phyloP scores from a whole-genome alignment of 2,113 vertebrate genomes.

The Urocitellus parryii region DNA sequence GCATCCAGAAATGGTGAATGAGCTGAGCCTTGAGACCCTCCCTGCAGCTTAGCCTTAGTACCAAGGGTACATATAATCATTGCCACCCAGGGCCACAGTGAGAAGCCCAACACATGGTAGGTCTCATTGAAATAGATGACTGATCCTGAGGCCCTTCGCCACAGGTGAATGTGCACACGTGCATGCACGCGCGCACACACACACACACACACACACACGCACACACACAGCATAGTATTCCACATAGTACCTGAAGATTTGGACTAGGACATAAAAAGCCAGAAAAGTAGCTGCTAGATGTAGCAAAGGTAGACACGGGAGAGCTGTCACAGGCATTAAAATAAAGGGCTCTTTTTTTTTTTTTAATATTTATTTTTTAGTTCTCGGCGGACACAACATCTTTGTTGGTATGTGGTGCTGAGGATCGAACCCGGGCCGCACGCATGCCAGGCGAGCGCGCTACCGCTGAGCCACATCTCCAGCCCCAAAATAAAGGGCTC shows the following conservation, averaged over 20 bases:
- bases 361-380: too few relatives aligned
- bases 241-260: not conserved
- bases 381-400: too few relatives aligned
- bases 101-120: not conserved
- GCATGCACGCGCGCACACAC: not conserved
- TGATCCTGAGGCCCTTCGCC: not conserved
- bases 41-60: not conserved
- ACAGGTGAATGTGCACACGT: not conserved
- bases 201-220: not conserved
- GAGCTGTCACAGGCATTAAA: too few relatives aligned
- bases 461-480: too few relatives aligned
- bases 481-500: too few relatives aligned
- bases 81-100: not conserved
- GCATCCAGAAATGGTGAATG: accelerated
- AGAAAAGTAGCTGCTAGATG: not conserved
- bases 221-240: not conserved
- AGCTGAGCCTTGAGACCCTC: not conserved
- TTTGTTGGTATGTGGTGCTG: too few relatives aligned
- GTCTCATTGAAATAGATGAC: not conserved
- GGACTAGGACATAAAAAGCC: not conserved
- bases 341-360: too few relatives aligned
- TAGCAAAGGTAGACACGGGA: not conserved
- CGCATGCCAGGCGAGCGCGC: too few relatives aligned
- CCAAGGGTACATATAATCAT: not conserved
- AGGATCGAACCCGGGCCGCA: too few relatives aligned